Base-by-base conservation (phyloP, 1,140 invertebrate genomes). In the Heliconius nattereri region DNA sequence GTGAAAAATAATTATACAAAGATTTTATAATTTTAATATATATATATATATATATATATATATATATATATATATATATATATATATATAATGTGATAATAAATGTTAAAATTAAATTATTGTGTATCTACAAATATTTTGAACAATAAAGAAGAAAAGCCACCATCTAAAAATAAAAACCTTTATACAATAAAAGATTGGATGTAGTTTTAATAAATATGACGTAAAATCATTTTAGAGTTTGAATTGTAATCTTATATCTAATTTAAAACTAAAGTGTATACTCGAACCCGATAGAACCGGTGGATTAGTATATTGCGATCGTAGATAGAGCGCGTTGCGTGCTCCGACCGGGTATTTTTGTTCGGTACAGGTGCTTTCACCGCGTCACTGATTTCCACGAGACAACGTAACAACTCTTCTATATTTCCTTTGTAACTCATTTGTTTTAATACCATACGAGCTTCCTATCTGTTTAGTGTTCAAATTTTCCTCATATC, bases 361-460 rank as follows among this genome's bases (percentile, higher is more conserved):
- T 57, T 57, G 79, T 81, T 72, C 40, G 71, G 57, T 73, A 81
- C 79, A 81, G 79, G 79, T 81, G 79, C 75, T 81, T 81, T 71
- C 20, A 40, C 71, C 66, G 77, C 79, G 75, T 81, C 79, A 81
- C 60, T 74, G 23, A 77, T 81, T 81, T 78, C 71, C 79, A 73
- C 72, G 75, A 81, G 75, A 80, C 75, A 80, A 73, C 75, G 37
- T 80, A 70, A 80, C 75, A 71, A 77, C 71, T 80, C 71, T 81
- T 81, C 78, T 75, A 81, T 81, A 72, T 81, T 81, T 75, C 76
- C 40, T 35, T 77, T 60, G 74, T 78, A 81, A 81, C 70, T 81
- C 79, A 71, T 81, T 77, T 74, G 71, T 75, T 77, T 77, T 60
- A 60, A 70, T 73, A 74, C 75, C 72, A 77, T 80, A 35, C 32